A percentile compares a stretch with the other conserved stretches of the same genome.
These are phyloP conservation scores for Iphiclides podalirius DNA, from an alignment of 2,888 invertebrate species.

Conservation along the genomic window DNA sequence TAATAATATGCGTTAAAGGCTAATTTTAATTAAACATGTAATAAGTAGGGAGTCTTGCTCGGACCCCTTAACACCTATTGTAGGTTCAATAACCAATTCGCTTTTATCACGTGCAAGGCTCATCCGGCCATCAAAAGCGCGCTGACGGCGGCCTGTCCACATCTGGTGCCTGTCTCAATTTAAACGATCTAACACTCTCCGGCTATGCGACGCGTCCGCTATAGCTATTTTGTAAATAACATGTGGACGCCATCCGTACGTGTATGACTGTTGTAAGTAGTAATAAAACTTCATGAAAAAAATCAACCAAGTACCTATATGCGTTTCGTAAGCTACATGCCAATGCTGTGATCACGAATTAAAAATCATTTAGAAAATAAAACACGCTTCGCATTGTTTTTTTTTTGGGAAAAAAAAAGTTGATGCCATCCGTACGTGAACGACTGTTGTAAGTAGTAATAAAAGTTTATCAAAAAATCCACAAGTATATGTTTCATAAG, in stretches of 20 bases:
- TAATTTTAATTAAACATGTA: too few relatives aligned
- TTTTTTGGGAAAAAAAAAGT: slow-evolving; percentile 21
- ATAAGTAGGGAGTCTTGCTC: not conserved
- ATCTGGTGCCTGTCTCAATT: slow-evolving; percentile 66
- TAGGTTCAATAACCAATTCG: slow-evolving; percentile 49
- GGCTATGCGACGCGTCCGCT: slow-evolving; percentile 26
- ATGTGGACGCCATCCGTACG: slow-evolving; percentile 9
- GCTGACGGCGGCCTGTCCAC: slow-evolving; percentile 62
- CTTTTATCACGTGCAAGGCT: slow-evolving; percentile 57
- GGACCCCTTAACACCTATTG: slow-evolving; percentile 26
- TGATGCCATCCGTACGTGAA: not conserved
- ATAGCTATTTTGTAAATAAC: slow-evolving; percentile 19
- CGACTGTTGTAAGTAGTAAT: slow-evolving; percentile 14
- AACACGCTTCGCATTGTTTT: too few relatives aligned
- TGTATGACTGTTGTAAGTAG: slow-evolving; percentile 12
- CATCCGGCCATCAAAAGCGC: slow-evolving; percentile 63
- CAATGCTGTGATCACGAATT: not conserved
- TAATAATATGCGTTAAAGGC: too few relatives aligned
- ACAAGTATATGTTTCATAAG: not conserved
- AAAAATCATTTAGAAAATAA: too few relatives aligned
- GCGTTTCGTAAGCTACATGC: not conserved
- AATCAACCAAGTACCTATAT: not conserved
- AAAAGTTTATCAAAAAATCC: not conserved
- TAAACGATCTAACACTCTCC: slow-evolving; percentile 46
- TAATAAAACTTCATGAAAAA: not conserved